Evolutionary conservation across 2,113 vertebrate genomes (phyloP).

Genomic region (Microtus oregoni): DNA sequence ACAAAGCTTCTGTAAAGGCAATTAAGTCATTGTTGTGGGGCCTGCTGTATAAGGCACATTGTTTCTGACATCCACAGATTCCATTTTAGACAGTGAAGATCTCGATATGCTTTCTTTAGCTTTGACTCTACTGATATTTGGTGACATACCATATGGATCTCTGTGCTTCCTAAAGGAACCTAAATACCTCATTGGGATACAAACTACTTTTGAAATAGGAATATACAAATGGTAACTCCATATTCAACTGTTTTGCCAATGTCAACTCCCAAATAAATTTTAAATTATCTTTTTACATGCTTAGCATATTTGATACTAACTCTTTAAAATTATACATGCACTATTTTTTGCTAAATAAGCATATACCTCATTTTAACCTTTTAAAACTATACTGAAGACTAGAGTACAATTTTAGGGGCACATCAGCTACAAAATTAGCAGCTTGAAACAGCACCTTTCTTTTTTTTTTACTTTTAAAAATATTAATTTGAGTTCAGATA

Average conservation of each 20-base stretch:
- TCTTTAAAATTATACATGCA: background rate
- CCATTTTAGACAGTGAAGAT: background rate
- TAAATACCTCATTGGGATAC: background rate
- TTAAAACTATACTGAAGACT: background rate
- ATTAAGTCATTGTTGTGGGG: background rate
- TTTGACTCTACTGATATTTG: background rate
- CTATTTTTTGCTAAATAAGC: background rate
- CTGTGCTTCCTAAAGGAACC: background rate
- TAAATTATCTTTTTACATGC: background rate
- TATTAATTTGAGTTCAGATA: slow-evolving; percentile 88
- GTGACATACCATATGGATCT: too few relatives aligned
- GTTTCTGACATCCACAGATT: background rate
- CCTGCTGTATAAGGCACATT: too few relatives aligned
- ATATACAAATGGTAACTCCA: accelerated
- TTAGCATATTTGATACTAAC: background rate
- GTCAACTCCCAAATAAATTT: background rate
- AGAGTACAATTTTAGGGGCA: background rate
- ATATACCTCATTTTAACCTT: background rate
- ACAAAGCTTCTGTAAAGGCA: background rate
- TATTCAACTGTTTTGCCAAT: background rate
- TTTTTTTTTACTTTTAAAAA: slow-evolving; percentile 82
- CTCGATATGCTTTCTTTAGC: background rate
- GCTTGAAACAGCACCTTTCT: background rate
- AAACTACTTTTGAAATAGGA: background rate
- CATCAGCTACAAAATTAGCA: background rate